Percentiles rank a stretch among this genome's conserved stretches.
phyloP scores from a whole-genome alignment of 2,113 vertebrate genomes.

The Ornithorhynchus anatinus region DNA sequence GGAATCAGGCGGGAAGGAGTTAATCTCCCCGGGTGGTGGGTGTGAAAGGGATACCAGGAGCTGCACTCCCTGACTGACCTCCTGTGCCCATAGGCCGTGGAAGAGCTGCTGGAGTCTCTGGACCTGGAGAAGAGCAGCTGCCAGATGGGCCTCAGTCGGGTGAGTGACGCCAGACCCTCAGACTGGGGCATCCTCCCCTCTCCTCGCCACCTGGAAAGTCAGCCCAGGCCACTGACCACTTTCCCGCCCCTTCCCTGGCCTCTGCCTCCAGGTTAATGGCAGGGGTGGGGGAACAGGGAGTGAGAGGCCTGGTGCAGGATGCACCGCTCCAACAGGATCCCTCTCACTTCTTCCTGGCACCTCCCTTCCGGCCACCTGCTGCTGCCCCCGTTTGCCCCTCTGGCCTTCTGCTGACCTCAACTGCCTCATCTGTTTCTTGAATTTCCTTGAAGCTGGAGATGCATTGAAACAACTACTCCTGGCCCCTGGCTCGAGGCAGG shows the following conservation, averaged over 20 bases:
- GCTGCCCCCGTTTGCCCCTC: neutral
- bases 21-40: accelerated
- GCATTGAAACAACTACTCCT: neutral
- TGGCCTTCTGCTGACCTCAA: no score
- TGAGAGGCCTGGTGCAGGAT: neutral
- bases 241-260: neutral
- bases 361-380: neutral
- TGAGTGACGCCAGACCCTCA: constrained; percentile 51
- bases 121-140: constrained; percentile 95
- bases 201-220: no score
- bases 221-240: no score
- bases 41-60: neutral
- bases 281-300: neutral
- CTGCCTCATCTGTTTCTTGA: neutral
- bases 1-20: neutral
- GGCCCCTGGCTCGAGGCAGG: neutral
- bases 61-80: neutral
- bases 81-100: constrained; percentile 79
- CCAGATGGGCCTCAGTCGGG: constrained; percentile 93
- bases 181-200: neutral
- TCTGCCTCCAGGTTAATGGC: neutral
- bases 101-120: constrained; percentile 91
- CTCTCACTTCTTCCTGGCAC: neutral
- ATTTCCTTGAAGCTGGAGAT: neutral
- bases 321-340: neutral